Conservation (phyloP, 2,888 invertebrate species). For the Yponomeuta sedellus region DNA sequence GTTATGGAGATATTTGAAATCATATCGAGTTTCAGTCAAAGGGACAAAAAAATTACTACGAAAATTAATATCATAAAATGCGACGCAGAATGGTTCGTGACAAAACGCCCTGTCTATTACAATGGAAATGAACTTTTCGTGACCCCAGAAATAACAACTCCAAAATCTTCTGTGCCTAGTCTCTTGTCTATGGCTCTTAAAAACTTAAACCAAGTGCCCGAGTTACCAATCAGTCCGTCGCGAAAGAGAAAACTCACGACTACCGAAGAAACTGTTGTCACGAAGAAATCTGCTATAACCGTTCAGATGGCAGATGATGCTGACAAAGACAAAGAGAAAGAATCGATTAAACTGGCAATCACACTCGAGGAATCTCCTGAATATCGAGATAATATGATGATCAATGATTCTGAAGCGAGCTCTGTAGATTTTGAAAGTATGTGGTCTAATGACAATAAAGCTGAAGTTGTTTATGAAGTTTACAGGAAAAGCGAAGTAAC, state of each 20-base stretch:
- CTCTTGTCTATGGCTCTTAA: slow-evolving; percentile 23
- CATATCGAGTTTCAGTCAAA: slow-evolving; percentile 26
- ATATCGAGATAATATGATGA: too few species aligned
- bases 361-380: too few species aligned
- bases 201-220: slow-evolving; percentile 22
- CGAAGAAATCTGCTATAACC: neutral
- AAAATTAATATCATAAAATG: slow-evolving; percentile 19
- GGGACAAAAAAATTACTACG: neutral
- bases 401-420: too few species aligned
- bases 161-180: slow-evolving; percentile 17
- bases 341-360: too few species aligned
- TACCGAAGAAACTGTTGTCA: neutral
- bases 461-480: too few species aligned
- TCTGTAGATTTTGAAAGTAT: too few species aligned
- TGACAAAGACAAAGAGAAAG: neutral
- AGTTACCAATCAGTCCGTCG: neutral
- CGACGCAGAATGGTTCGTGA: slow-evolving; percentile 28
- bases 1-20: slow-evolving; percentile 43
- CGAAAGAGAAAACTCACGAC: neutral
- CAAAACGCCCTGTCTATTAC: slow-evolving; percentile 21
- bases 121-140: slow-evolving; percentile 23
- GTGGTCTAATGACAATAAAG: too few species aligned
- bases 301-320: neutral
- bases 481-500: too few species aligned
- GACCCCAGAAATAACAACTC: slow-evolving; percentile 22